Evolutionary conservation across 2,888 invertebrate species (phyloP), one percentile per base, ranked within the genome.

Genomic region (Andricus quercusramuli): DNA sequence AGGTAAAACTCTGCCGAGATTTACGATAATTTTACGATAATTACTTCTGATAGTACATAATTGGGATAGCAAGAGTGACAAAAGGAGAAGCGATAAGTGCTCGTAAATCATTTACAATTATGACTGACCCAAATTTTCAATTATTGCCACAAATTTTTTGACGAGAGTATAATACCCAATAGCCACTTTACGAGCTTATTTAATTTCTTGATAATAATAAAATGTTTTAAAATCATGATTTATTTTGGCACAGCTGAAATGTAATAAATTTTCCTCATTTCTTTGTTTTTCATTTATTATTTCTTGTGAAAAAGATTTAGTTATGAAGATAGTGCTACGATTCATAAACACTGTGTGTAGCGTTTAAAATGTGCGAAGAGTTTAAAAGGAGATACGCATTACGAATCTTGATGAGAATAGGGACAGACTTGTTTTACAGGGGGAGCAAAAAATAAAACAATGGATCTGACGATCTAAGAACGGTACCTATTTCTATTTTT

Each of bases 31-130:
- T 74, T 51, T 51, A 25, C 56, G 70, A 56, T 74, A 56, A 74
- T 74, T 74, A 20, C 17, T 17, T 74, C 70, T 74, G 56, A 70
- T 74, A 74, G 70, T 51, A 74, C 32, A 74, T 74, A 74, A 74
- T 74, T 70, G 70, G 70, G 70, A 29, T 29, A 47, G 32, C 29
- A 74, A 74, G 70, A 74, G 70, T 74, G 70, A 74, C 70, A 74
- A 74, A 74, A 56, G 29, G n/a, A 74, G 32, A 56, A 32, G n/a
- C 32, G 70, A 51, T 2, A 51, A 74, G 56, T 74, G 11, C 56
- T 51, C 70, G 32, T 74, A 56, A 74, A 29, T 74, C 29, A 74
- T 74, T 74, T 74, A 74, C 51, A 56, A 56, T 74, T 74, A 74
- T 74, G 20, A 74, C 70, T 74, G 70, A 56, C 70, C 70, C 29